phyloP scores from a whole-genome alignment of 2,888 invertebrate genomes.

The Hanleya hanleyi region DNA sequence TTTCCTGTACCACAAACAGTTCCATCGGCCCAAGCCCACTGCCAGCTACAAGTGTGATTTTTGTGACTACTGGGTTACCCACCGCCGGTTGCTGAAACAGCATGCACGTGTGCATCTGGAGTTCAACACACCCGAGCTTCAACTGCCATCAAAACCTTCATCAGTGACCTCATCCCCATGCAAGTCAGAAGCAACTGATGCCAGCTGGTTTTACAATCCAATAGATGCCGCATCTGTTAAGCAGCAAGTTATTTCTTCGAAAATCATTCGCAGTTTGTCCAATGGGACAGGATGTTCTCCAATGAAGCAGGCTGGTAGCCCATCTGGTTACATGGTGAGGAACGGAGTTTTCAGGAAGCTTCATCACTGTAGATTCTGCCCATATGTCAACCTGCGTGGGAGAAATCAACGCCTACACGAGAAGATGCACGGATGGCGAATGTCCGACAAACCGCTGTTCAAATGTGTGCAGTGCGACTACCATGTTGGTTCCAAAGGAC shows the following conservation, averaged over 20 bases:
- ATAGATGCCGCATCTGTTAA: conserved; percentile 66
- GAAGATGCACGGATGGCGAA: conserved; percentile 80
- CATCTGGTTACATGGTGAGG: conserved; percentile 59
- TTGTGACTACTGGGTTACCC: conserved; percentile 88
- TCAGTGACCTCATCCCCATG: conserved; percentile 51
- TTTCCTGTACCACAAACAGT: conserved; percentile 89
- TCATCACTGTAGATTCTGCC: conserved; percentile 89
- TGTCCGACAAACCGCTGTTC: conserved; percentile 64
- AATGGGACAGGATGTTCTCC: conserved; percentile 54
- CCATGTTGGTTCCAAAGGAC: conserved; percentile 82
- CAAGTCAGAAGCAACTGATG: conserved; percentile 59
- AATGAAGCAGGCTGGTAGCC: conserved; percentile 60
- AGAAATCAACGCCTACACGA: conserved; percentile 89
- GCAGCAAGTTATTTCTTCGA: conserved; percentile 67
- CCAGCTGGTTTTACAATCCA: conserved; percentile 57
- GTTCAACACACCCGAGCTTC: conserved; percentile 4
- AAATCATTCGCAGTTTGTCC: conserved; percentile 62
- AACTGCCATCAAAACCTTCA: background rate
- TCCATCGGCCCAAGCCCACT: conserved; percentile 82
- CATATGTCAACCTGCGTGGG: conserved; percentile 86
- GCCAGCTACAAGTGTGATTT: conserved; percentile 86
- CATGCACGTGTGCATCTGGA: conserved; percentile 83
- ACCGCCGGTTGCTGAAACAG: conserved; percentile 85
- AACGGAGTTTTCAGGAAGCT: conserved; percentile 79
- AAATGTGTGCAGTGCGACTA: conserved; percentile 88